Percentiles rank a stretch among this genome's conserved stretches.
Evolutionary conservation across 2,888 invertebrate genomes (phyloP).

Genomic region (Himalopsyche anomala): DNA sequence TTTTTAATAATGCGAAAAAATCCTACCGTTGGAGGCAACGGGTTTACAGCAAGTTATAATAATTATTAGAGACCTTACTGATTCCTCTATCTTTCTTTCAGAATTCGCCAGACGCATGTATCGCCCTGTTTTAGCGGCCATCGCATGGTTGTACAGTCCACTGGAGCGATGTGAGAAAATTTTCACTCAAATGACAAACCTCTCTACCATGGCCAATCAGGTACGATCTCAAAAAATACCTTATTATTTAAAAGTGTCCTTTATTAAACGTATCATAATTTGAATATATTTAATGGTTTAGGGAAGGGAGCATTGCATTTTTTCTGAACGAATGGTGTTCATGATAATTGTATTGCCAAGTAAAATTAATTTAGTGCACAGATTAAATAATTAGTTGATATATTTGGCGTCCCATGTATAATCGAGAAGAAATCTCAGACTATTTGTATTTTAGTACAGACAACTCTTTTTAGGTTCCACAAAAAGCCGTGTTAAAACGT

Average conservation of each 20-base stretch:
- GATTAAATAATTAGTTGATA: too few relatives aligned
- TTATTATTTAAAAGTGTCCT: neutral
- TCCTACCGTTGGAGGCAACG: too few relatives aligned
- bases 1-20: too few relatives aligned
- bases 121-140: constrained; percentile 72
- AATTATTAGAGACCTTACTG: neutral
- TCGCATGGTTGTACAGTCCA: constrained; percentile 77
- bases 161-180: constrained; percentile 81
- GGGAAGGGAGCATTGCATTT: neutral
- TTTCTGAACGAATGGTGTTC: too few relatives aligned
- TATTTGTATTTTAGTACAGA: too few relatives aligned
- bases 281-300: neutral
- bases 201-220: constrained; percentile 84
- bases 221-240: constrained; percentile 69
- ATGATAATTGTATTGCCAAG: too few relatives aligned
- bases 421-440: too few relatives aligned
- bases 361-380: too few relatives aligned
- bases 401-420: too few relatives aligned
- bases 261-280: neutral
- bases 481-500: too few relatives aligned
- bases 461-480: too few relatives aligned
- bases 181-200: constrained; percentile 83
- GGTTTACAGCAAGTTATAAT: too few relatives aligned
- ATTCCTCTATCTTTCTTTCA: constrained; percentile 64
- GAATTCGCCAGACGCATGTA: constrained; percentile 70